Conservation (phyloP, 2,797 vertebrate species). For the Chrosomus eos region DNA sequence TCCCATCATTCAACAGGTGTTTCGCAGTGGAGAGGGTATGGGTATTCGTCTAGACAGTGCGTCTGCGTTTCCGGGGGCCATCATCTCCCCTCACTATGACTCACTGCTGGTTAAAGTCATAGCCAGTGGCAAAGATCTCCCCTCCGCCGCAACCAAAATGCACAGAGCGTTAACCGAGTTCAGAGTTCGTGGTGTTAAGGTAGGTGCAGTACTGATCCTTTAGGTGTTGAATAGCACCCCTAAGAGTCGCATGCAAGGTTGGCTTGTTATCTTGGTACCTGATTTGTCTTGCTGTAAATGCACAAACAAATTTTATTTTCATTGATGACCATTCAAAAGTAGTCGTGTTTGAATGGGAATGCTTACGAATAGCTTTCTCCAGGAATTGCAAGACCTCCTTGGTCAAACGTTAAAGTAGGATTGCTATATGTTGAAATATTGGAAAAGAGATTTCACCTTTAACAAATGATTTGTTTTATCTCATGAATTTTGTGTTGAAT, state of each 20-base stretch:
- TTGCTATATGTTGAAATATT: neutral
- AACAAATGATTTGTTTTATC: neutral
- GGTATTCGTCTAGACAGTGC: slow-evolving; percentile 94
- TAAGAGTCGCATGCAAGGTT: neutral
- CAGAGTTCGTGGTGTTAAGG: slow-evolving; percentile 94
- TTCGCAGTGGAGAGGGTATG: slow-evolving; percentile 94
- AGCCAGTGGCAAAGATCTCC: slow-evolving; percentile 90
- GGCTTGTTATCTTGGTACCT: neutral
- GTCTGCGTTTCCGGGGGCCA: slow-evolving; percentile 91
- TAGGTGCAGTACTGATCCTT: slow-evolving; percentile 60
- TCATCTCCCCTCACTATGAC: slow-evolving; percentile 95
- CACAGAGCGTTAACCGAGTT: slow-evolving; percentile 92
- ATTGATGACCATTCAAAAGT: neutral
- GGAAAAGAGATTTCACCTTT: neutral
- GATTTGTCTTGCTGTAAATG: neutral
- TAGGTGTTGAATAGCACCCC: neutral
- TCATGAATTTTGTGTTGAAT: slow-evolving; percentile 6
- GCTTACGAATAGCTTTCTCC: neutral
- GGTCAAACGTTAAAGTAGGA: neutral
- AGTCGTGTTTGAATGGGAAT: neutral
- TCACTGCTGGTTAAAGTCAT: slow-evolving; percentile 96
- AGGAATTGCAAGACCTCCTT: neutral
- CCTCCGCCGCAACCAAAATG: slow-evolving; percentile 90
- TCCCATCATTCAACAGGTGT: slow-evolving; percentile 79
- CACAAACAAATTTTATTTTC: neutral